phyloP scores from a whole-genome alignment of 2,113 vertebrate genomes.

The Chrysochloris asiatica region DNA sequence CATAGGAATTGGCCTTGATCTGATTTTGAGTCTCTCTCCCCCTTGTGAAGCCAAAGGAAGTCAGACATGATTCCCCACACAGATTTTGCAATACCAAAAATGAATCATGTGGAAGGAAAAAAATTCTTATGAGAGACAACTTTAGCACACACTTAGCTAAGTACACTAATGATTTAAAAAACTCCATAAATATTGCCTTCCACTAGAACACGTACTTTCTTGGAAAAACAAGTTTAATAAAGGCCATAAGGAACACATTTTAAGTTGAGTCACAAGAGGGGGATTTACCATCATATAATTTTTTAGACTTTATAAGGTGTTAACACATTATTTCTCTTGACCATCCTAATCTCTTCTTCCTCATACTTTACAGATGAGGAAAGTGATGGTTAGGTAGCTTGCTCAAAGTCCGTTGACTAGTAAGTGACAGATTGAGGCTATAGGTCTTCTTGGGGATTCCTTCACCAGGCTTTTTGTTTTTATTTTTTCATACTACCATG shows the following conservation, averaged over 20 bases:
- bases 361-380: neutral
- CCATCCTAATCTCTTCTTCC: neutral
- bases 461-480: neutral
- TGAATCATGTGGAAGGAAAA: constrained; percentile 1
- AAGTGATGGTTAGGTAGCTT: neutral
- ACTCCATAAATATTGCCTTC: constrained; percentile 46
- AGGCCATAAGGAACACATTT: constrained; percentile 31
- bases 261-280: neutral
- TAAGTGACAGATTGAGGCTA: neutral
- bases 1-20: too few relatives aligned
- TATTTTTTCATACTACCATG: neutral
- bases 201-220: constrained; percentile 18
- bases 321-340: neutral
- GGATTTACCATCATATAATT: neutral
- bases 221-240: constrained; percentile 51
- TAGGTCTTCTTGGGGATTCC: neutral
- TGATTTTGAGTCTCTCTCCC: too few relatives aligned
- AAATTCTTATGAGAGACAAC: constrained; percentile 56
- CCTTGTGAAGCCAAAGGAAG: too few relatives aligned
- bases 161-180: constrained; percentile 59
- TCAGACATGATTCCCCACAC: too few relatives aligned
- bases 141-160: constrained; percentile 41
- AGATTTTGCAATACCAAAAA: too few relatives aligned
- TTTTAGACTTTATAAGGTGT: neutral
- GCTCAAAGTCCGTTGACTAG: neutral